Conservation (phyloP, 2,797 vertebrate genomes). For the Manis pentadactyla region DNA sequence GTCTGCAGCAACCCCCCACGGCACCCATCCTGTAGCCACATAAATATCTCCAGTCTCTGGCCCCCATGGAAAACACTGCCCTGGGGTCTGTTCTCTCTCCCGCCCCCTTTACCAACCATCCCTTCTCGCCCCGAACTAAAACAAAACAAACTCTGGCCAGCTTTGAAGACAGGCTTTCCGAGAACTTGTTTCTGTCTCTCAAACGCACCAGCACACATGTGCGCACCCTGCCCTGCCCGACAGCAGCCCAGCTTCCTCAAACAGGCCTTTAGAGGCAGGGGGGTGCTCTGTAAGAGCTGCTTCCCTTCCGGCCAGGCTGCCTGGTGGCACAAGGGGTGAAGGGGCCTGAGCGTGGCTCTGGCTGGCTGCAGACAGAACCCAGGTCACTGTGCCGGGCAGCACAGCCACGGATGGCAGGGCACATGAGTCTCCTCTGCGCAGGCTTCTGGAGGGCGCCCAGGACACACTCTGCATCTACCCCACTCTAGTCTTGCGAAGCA, state of each 20-base stretch:
- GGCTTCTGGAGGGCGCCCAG: not conserved
- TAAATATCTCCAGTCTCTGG: not conserved
- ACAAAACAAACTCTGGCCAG: slow-evolving; percentile 6
- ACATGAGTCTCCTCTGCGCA: not conserved
- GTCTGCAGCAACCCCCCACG: not conserved
- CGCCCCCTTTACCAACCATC: not conserved
- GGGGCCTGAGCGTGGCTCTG: not conserved
- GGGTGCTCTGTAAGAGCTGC: not conserved
- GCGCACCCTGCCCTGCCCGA: not conserved
- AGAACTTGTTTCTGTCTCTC: not conserved
- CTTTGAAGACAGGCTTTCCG: not conserved
- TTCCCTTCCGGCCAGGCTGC: slow-evolving; percentile 3
- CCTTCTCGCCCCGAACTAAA: not conserved
- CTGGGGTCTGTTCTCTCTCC: not conserved
- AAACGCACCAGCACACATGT: not conserved
- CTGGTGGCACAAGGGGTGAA: not conserved
- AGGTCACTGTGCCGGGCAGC: not conserved
- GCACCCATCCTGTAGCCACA: not conserved
- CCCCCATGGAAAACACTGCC: not conserved
- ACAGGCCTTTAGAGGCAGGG: not conserved
- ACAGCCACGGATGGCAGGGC: not conserved
- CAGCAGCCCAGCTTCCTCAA: not conserved
- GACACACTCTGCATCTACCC: not conserved
- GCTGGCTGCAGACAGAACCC: not conserved
- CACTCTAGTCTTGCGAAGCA: slow-evolving; percentile 85